Evolutionary conservation across 2,797 vertebrate genomes (phyloP), one percentile per base, ranked within the genome.

Genomic region (Syngnathus acus): DNA sequence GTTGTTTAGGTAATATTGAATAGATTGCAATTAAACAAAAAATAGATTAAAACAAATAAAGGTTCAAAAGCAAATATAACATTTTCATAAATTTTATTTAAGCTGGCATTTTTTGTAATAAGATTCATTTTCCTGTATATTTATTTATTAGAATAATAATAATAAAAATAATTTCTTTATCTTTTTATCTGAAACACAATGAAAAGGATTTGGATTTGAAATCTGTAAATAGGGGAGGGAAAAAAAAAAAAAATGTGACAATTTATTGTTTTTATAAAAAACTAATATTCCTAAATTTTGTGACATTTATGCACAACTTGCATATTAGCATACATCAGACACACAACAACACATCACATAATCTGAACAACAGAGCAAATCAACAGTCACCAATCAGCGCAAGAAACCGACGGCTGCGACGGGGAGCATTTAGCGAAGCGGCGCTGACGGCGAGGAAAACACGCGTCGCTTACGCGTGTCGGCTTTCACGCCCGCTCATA

Each of bases 401-500:
- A 39, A 26, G 14, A 3, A 62, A 45, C 45, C 23, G 60, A 47
- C 6, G 14, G 40, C 43, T 16, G 42, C 4, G 42, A 45, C 21
- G 9, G 13, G 16, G 60, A 62, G 21, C 21, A 21, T 62, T 62
- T 32, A 45, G 60, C 60, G 16, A 62, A 62, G 60, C n/a, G 55
- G 13, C 26, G 55, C 42, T 47, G 40, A 47, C 4, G 59, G 39
- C 59, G 59, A 42, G 39, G 40, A 61, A 61, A 61, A 61, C 60
- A 62, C 40, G 60, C 60, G 37, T 62, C 60, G 26, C 77, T 86
- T 82, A 75, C 85, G 74, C 82, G 80, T 83, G 80, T 81, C 65
- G 74, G 85, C 78, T 90, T 89, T 90, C 80, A 79, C 59, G 76
- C 87, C 86, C 89, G 90, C 90, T 62, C 60, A 78, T 90, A 90